These are phyloP conservation scores for Gambelia wislizenii DNA, from an alignment of 2,797 vertebrate genomes.

Conservation along the genomic window DNA sequence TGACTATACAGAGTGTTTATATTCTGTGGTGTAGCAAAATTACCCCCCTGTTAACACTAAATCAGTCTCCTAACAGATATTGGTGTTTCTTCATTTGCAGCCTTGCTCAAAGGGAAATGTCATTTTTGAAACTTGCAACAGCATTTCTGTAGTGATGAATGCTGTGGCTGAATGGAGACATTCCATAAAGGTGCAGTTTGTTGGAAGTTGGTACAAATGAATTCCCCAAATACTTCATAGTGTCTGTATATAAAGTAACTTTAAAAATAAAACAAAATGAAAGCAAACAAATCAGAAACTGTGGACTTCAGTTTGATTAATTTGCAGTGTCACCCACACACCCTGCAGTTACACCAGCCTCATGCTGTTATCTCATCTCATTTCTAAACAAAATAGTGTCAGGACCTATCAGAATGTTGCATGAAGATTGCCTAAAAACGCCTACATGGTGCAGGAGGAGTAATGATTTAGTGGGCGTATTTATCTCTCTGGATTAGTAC, in stretches of 20 bases:
- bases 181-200: conserved; percentile 50
- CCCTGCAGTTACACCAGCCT: conserved; percentile 18
- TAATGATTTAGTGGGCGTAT: conserved; percentile 9
- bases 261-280: not conserved
- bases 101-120: conserved; percentile 48
- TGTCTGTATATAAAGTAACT: not conserved
- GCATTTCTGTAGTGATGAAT: conserved; percentile 59
- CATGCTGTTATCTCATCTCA: conserved; percentile 39
- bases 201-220: conserved; percentile 34
- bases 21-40: conserved; percentile 62
- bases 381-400: conserved; percentile 4
- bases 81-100: conserved; percentile 55
- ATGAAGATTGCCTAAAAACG: conserved; percentile 1
- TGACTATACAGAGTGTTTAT: conserved; percentile 35
- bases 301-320: conserved; percentile 42
- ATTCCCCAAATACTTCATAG: not conserved
- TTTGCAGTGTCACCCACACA: conserved; percentile 5
- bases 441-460: not conserved
- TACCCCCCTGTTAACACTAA: conserved; percentile 67
- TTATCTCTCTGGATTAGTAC: conserved; percentile 10
- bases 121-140: conserved; percentile 55
- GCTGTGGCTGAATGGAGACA: conserved; percentile 52
- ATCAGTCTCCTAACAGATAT: conserved; percentile 63
- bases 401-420: conserved; percentile 13
- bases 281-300: conserved; percentile 37